Percentiles rank a stretch among this genome's conserved stretches.
phyloP scores from a whole-genome alignment of 2,888 invertebrate genomes.

The Hoplodrina ambigua region DNA sequence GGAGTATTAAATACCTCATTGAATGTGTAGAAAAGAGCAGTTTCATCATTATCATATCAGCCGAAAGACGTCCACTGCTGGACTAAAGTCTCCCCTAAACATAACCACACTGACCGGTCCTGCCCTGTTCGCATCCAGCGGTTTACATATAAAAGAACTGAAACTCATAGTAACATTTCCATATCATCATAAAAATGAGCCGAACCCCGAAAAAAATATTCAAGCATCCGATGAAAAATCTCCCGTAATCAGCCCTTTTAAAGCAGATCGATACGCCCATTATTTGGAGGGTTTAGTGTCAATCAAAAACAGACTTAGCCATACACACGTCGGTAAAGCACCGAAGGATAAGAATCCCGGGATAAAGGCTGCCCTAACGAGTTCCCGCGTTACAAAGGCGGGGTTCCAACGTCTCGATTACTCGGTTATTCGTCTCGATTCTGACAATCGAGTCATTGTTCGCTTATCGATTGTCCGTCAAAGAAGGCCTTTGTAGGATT shows the following conservation, averaged over 20 bases:
- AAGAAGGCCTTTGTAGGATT: slow-evolving; percentile 63
- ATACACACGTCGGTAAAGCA: slow-evolving; percentile 71
- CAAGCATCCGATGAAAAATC: slow-evolving; percentile 53
- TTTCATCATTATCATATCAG: neutral
- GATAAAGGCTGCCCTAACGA: slow-evolving; percentile 75
- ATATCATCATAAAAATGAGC: slow-evolving; percentile 46
- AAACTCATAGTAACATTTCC: slow-evolving; percentile 36
- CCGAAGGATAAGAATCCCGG: slow-evolving; percentile 70
- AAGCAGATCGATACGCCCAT: slow-evolving; percentile 69
- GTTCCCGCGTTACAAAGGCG: slow-evolving; percentile 72
- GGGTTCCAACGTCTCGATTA: slow-evolving; percentile 68
- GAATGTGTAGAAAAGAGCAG: neutral
- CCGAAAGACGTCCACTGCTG: no score
- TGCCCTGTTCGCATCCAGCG: no score
- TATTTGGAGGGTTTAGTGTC: slow-evolving; percentile 80
- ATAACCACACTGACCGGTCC: no score
- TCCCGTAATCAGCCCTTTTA: slow-evolving; percentile 58
- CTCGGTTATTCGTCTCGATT: slow-evolving; percentile 75
- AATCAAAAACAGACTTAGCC: slow-evolving; percentile 79
- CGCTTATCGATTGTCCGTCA: slow-evolving; percentile 70
- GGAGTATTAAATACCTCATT: neutral
- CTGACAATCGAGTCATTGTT: slow-evolving; percentile 76
- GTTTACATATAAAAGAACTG: slow-evolving; percentile 16
- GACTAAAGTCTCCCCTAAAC: no score
- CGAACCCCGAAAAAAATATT: slow-evolving; percentile 26